Percentiles rank a stretch among this genome's conserved stretches.
Conservation (phyloP, 2,113 vertebrate genomes). For the Strix aluco region DNA sequence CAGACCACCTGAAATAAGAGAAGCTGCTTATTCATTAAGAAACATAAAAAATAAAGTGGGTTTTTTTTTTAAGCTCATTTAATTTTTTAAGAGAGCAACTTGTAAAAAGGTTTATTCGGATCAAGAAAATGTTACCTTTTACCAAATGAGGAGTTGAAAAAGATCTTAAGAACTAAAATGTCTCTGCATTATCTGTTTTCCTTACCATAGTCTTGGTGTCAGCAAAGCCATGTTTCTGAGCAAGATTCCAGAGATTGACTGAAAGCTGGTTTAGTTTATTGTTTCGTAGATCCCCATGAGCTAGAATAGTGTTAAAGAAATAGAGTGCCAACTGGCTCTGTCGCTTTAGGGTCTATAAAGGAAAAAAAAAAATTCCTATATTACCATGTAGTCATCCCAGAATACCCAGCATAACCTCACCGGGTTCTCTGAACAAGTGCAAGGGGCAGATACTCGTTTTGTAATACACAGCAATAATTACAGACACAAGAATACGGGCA, state of each 20-base stretch:
- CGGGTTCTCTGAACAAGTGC: not conserved
- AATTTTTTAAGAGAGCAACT: not conserved
- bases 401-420: not conserved
- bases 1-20: not conserved
- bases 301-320: conserved; percentile 90
- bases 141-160: not conserved
- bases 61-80: not conserved
- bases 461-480: not conserved
- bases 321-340: conserved; percentile 87
- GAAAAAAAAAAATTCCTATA: not conserved
- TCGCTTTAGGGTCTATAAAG: conserved; percentile 78
- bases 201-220: conserved; percentile 90
- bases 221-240: conserved; percentile 90
- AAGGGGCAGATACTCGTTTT: not conserved
- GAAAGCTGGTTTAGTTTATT: conserved; percentile 94
- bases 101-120: not conserved
- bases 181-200: not conserved
- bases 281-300: conserved; percentile 91
- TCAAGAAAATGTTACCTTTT: not conserved
- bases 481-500: not conserved
- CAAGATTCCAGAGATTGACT: conserved; percentile 93
- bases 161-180: not conserved
- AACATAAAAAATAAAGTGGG: not conserved
- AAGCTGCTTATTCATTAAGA: not conserved
- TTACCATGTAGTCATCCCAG: not conserved